Conservation (phyloP, 2,888 invertebrate species). For the Tineola bisselliella region DNA sequence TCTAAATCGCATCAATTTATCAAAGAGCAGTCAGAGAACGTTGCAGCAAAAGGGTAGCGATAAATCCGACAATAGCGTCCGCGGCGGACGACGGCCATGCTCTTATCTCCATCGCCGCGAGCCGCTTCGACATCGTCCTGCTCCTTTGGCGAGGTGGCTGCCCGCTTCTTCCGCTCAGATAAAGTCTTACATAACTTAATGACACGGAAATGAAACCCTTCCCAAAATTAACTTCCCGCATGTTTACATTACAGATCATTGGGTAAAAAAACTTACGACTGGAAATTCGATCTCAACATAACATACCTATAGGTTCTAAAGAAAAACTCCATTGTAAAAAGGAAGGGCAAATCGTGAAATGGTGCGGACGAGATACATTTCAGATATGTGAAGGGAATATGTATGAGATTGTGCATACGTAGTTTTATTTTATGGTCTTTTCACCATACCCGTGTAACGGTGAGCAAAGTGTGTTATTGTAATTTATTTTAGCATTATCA, state of each 20-base stretch:
- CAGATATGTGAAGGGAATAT: slow-evolving; percentile 36
- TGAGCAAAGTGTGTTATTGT: not conserved
- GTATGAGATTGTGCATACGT: slow-evolving; percentile 3
- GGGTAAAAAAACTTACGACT: not conserved
- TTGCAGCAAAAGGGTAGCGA: slow-evolving; percentile 14
- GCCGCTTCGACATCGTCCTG: not conserved
- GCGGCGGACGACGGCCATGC: not conserved
- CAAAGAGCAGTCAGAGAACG: slow-evolving; percentile 18
- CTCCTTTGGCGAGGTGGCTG: slow-evolving; percentile 12
- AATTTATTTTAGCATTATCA: not conserved
- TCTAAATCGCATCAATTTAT: slow-evolving; percentile 34
- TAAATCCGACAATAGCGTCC: slow-evolving; percentile 15
- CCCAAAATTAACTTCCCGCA: not conserved
- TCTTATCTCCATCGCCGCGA: slow-evolving; percentile 12
- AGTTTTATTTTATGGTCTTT: not conserved
- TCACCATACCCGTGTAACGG: not conserved
- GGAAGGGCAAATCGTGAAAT: slow-evolving; percentile 52
- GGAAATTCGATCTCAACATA: slow-evolving; percentile 19
- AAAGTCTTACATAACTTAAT: slow-evolving; percentile 12
- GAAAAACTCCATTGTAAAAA: slow-evolving; percentile 26
- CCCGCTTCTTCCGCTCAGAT: slow-evolving; percentile 11
- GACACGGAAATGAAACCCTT: slow-evolving; percentile 12
- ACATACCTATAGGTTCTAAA: slow-evolving; percentile 55
- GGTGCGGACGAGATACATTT: slow-evolving; percentile 56
- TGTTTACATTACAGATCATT: not conserved